phyloP scores from a whole-genome alignment of 2,113 vertebrate genomes.

The Etheostoma cragini region DNA sequence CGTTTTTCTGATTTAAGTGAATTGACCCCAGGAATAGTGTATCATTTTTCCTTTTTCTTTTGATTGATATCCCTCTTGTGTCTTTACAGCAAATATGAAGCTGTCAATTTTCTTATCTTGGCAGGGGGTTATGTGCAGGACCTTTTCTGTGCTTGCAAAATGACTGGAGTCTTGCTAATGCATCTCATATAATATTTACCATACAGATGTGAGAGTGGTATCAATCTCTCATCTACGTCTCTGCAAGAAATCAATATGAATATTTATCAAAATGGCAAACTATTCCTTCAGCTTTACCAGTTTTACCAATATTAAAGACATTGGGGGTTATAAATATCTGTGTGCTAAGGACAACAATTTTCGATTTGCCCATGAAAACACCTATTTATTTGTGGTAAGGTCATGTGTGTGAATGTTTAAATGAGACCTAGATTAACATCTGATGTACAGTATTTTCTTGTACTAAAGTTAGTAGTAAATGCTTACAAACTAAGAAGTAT shows the following conservation, averaged over 20 bases:
- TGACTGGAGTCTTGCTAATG: too few relatives aligned
- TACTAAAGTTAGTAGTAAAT: background rate
- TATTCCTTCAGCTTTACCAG: background rate
- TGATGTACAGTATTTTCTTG: background rate
- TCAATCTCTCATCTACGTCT: background rate
- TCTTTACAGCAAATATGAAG: too few relatives aligned
- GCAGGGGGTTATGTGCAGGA: too few relatives aligned
- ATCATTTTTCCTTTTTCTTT: too few relatives aligned
- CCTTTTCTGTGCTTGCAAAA: too few relatives aligned
- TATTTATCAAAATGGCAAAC: background rate
- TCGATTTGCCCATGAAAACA: background rate
- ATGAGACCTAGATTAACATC: background rate
- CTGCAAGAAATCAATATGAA: background rate
- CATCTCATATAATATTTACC: too few relatives aligned
- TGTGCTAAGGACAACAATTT: background rate
- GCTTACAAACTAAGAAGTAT: background rate
- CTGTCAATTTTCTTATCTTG: too few relatives aligned
- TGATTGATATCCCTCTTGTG: background rate
- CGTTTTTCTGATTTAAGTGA: background rate
- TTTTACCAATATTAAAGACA: background rate
- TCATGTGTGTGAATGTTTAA: constrained; percentile 3
- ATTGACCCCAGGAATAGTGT: background rate
- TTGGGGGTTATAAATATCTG: background rate
- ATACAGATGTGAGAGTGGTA: background rate
- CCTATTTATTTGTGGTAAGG: constrained; percentile 44